Evolutionary conservation across 2,797 vertebrate species (phyloP), one percentile per base, ranked within the genome.

Genomic region (Arctocebus calabarensis): DNA sequence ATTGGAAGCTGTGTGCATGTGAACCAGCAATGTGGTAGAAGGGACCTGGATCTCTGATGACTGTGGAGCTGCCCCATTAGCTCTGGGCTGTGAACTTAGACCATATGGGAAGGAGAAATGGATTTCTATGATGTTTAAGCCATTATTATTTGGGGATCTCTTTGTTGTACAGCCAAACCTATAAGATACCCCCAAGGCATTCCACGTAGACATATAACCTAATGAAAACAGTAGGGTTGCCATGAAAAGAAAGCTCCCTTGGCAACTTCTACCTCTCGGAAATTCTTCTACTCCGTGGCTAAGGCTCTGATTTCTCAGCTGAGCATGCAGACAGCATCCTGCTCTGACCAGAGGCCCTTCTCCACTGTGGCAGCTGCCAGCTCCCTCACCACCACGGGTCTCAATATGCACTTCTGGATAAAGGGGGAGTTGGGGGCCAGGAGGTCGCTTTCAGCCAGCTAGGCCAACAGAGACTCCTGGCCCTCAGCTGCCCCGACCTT

Each of bases 201-300:
- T 52, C 78, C 14, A 19, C n/a, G 29, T n/a, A 84, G 55, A 83
- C 45, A 12, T 11, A 11, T 27, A 45, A 57, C 71, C 34, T 59
- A 68, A 82, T 17, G 25, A 37, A 75, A 34, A 11, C 40, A 34
- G 4, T 0, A 40, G 45, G 78, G 61, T 52, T 73, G 79, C 68
- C 57, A 9, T 74, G 77, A 23, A 59, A 25, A 59, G 4, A 27
- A 74, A 52, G 43, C 79, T 34, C 20, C 17, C 1, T 34, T n/a
- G 0, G 1, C 19, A 43, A 34, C 52, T 7, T 20, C 57, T 11
- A 25, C 37, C 83, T 43, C 61, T 34, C 3, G 70, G 70, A 97
- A 94, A 61, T 73, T 94, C 88, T 64, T 97, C 97, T 93, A 86
- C 94, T 94, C 43, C 66, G 0, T 40, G 87, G 94, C 87, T 94